Evolutionary conservation across 2,888 invertebrate species (phyloP), one percentile per base, ranked within the genome.

Genomic region (Diarsia brunnea): DNA sequence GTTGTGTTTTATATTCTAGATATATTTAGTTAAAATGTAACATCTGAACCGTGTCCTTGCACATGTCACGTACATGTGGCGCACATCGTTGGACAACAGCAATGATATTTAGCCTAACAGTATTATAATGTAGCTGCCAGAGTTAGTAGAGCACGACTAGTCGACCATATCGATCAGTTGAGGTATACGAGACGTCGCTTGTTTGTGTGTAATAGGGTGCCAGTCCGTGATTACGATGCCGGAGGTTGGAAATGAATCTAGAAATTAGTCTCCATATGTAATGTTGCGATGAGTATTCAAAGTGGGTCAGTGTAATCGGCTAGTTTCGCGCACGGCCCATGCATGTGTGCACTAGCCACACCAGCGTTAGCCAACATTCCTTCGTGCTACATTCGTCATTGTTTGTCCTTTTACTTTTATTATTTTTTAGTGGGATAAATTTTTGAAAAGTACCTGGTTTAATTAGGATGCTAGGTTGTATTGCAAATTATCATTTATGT

Each of bases 371-470:
- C 96, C 95, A 95, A 96, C 96, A 96, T 96, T 96, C 96, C 95
- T 96, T 94, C 87, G 96, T 96, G 96, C 95, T 95, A 94, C 95
- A 95, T 95, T 95, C 93, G 92, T 94, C 91, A 91, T 92, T 94
- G 91, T 93, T 92, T 94, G 93, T 94, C 93, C 92, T 91, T 93
- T 84, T 84, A 81, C 92, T 91, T 93, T 86, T 85, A 75, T 79
- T 84, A 68, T 73, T 75, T n/a, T 87, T 74, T 93, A 94, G 94
- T 93, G 93, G 93, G 92, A 94, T 95, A 95, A 93, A 95, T 95
- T 94, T 95, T 95, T 95, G 92, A 95, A 94, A 95, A 95, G 96
- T 96, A 96, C 96, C 96, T 96, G 96, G 95, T 95, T 96, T 96
- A 95, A 93, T 96, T 96, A 96, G 95, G 94, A 94, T 95, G 95